Evolutionary conservation across 2,888 invertebrate genomes (phyloP), one percentile per base, ranked within the genome.

Genomic region (Amblyjoppa fuscipennis): DNA sequence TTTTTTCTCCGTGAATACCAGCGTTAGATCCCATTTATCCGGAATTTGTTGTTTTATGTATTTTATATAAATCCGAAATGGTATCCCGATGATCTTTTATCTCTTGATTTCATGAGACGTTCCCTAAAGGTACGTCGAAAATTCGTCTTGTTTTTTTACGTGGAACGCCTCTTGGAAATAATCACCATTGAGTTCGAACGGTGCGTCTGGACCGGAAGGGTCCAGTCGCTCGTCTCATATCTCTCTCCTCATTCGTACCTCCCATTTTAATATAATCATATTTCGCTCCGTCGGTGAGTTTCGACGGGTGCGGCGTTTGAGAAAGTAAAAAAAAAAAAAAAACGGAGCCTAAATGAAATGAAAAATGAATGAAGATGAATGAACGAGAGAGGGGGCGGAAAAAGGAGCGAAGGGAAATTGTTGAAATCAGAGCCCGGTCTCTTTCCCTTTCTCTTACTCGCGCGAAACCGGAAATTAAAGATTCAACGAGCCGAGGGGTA

Each of bases 391-490:
- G 16, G 66, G n/a, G 59, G 28, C 45, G 11, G 51, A 71, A 56
- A 71, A 51, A 20, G 51, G 64, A 31, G 66, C 34, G 41, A 75
- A 70, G 34, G 25, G 69, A 79, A 51, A 68, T 7, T 34, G n/a
- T 25, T 20, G 75, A 87, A 87, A 85, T 86, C 80, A 86, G 82
- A 79, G 74, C 83, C 38, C 74, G 87, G 69, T 86, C 80, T 88
- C 88, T 79, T 66, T 83, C 75, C 53, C 66, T 84, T 81, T 81
- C 89, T 77, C 78, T 56, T 77, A 84, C 82, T 86, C 84, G 79
- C 75, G 84, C 81, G 78, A 87, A 84, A 87, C 90, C 92, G 93
- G 93, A 93, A 93, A 93, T 93, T 92, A 92, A 93, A 93, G 92
- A 93, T 92, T 93, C 92, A 92, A 92, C 92, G 92, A 92, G 91